Evolutionary conservation across 2,888 invertebrate species (phyloP).

Genomic region (Lagria hirta): DNA sequence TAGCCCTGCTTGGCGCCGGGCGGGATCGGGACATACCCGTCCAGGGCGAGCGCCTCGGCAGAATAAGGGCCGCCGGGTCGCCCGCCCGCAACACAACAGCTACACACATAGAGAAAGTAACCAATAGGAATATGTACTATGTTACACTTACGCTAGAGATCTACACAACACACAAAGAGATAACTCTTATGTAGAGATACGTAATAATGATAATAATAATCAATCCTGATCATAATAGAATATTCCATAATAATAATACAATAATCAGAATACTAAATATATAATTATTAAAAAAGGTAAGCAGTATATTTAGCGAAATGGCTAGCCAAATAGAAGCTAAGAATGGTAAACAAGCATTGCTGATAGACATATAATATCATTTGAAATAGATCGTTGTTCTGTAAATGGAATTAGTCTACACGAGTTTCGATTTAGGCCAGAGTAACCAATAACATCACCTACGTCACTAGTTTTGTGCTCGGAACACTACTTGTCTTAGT

Average conservation of each 20-base stretch:
- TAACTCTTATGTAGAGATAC: slow-evolving; percentile 52
- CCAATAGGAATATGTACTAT: slow-evolving; percentile 54
- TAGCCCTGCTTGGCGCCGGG: slow-evolving; percentile 49
- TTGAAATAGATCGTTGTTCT: slow-evolving; percentile 56
- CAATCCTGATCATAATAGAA: slow-evolving; percentile 39
- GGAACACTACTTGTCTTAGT: slow-evolving; percentile 38
- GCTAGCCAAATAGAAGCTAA: slow-evolving; percentile 54
- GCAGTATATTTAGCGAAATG: slow-evolving; percentile 47
- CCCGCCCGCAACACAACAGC: slow-evolving; percentile 53
- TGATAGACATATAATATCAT: slow-evolving; percentile 53
- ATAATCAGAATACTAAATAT: slow-evolving; percentile 34
- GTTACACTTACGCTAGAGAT: slow-evolving; percentile 53
- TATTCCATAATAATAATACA: slow-evolving; percentile 26
- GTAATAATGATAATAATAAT: slow-evolving; percentile 49
- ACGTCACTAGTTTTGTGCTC: slow-evolving; percentile 49
- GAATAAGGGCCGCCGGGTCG: slow-evolving; percentile 39
- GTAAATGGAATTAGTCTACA: slow-evolving; percentile 56
- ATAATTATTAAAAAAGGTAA: slow-evolving; percentile 41
- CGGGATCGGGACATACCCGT: slow-evolving; percentile 44
- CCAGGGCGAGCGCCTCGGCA: slow-evolving; percentile 45
- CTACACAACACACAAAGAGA: slow-evolving; percentile 57
- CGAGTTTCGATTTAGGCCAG: slow-evolving; percentile 56
- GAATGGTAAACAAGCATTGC: slow-evolving; percentile 52
- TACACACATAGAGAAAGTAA: slow-evolving; percentile 55
- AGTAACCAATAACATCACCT: slow-evolving; percentile 49